These are phyloP conservation scores for Lepidurus couesii DNA, from an alignment of 1,140 invertebrate species.

Conservation along the genomic window DNA sequence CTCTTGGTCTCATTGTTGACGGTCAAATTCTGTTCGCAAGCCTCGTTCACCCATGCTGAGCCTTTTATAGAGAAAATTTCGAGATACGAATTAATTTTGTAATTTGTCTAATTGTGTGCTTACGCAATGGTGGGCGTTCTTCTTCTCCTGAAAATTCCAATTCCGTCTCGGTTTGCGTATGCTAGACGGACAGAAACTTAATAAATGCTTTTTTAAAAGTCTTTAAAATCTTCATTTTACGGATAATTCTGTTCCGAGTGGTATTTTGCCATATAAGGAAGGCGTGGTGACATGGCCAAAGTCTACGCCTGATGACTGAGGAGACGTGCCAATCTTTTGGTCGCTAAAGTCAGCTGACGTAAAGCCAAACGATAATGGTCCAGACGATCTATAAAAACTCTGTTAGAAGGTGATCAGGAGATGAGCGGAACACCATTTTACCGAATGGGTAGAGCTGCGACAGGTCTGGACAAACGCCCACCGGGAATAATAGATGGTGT, in stretches of 20 bases:
- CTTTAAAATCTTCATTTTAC: background rate
- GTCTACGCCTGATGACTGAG: constrained; percentile 36
- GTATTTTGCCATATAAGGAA: constrained; percentile 33
- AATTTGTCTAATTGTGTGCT: background rate
- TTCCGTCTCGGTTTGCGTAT: background rate
- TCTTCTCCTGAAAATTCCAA: constrained; percentile 8
- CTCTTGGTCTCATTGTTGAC: constrained; percentile 29
- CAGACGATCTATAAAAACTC: constrained; percentile 55
- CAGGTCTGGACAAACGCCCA: background rate
- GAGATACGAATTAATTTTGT: background rate
- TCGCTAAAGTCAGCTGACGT: constrained; percentile 61
- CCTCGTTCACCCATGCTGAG: background rate
- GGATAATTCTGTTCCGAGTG: constrained; percentile 32
- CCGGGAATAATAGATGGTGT: background rate
- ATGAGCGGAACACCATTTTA: background rate
- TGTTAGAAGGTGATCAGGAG: no score
- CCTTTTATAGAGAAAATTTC: background rate
- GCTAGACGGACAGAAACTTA: background rate
- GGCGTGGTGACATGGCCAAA: constrained; percentile 43
- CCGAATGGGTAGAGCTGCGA: constrained; percentile 3
- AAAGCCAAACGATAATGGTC: constrained; percentile 80
- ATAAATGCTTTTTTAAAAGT: background rate
- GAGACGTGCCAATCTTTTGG: constrained; percentile 40
- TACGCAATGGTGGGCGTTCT: background rate
- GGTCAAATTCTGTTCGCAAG: background rate